A percentile compares a stretch with the other conserved stretches of the same genome.
Conservation (phyloP, 92 coral and sea anemone genomes). For the Ricordea florida region DNA sequence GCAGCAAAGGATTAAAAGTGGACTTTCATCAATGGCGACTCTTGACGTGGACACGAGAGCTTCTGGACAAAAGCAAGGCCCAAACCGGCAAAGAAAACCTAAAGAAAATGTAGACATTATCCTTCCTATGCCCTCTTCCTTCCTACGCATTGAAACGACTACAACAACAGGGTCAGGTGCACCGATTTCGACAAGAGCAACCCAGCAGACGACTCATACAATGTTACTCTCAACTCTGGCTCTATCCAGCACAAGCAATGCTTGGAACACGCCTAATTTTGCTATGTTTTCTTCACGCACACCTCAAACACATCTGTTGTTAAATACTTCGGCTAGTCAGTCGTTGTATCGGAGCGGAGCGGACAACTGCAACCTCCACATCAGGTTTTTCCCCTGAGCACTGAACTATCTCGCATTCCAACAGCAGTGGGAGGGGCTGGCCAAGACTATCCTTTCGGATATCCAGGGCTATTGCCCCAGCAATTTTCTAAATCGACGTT, state of each 20-base stretch:
- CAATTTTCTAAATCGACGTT: neutral
- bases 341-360: too few species aligned
- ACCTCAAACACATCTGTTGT: neutral
- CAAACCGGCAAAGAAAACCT: neutral
- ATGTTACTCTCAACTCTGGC: neutral
- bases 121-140: neutral
- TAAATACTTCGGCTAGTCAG: neutral
- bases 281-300: neutral
- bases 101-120: neutral
- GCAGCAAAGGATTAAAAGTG: neutral
- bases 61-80: constrained; percentile 27
- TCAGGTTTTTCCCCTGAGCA: neutral
- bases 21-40: neutral
- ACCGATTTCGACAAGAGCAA: neutral
- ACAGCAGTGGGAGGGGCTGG: neutral
- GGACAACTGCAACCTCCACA: neutral
- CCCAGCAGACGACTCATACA: neutral
- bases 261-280: neutral
- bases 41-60: constrained; percentile 5
- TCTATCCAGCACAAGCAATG: neutral
- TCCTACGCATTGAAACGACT: neutral
- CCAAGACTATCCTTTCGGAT: neutral
- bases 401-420: neutral
- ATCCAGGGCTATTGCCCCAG: neutral
- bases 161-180: neutral